These are phyloP conservation scores for Rutilus rutilus DNA, from an alignment of 2,113 vertebrate species.

Conservation along the genomic window DNA sequence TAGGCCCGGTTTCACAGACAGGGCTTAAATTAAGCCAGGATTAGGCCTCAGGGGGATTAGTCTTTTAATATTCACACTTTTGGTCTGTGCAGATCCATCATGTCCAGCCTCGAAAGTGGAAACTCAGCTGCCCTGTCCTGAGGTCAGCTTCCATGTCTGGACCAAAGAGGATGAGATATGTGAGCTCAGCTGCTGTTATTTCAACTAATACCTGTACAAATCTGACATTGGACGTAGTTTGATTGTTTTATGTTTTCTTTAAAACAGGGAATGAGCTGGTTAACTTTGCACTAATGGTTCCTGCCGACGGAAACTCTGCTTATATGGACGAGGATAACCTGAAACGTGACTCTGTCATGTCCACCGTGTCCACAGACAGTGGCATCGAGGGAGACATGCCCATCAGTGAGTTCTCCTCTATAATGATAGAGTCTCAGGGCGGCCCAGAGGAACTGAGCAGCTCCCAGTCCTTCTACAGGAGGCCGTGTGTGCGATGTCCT, in stretches of 20 bases:
- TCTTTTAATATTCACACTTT: background rate
- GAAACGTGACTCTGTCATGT: slow-evolving; percentile 55
- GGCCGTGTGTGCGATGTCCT: slow-evolving; percentile 75
- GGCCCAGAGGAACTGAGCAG: slow-evolving; percentile 53
- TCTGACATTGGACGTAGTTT: background rate
- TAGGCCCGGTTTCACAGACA: too few species aligned
- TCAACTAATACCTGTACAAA: background rate
- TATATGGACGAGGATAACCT: slow-evolving; percentile 29
- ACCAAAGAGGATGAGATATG: slow-evolving; percentile 81
- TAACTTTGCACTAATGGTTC: slow-evolving; percentile 70
- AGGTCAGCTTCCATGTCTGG: slow-evolving; percentile 85
- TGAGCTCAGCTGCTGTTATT: slow-evolving; percentile 65
- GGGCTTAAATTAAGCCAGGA: too few species aligned
- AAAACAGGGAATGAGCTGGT: slow-evolving; percentile 80
- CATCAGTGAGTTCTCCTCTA: slow-evolving; percentile 46
- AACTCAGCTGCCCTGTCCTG: slow-evolving; percentile 77
- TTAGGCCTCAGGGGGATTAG: too few species aligned
- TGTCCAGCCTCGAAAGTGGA: background rate
- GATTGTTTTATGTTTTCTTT: background rate
- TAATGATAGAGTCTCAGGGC: background rate
- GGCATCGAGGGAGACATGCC: slow-evolving; percentile 80
- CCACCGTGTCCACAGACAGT: slow-evolving; percentile 79
- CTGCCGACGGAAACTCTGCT: slow-evolving; percentile 14
- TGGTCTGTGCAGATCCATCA: slow-evolving; percentile 30
- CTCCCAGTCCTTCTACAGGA: slow-evolving; percentile 68